Evolutionary conservation across 2,113 vertebrate species (phyloP), one percentile per base, ranked within the genome.

Genomic region (Spea bombifrons): DNA sequence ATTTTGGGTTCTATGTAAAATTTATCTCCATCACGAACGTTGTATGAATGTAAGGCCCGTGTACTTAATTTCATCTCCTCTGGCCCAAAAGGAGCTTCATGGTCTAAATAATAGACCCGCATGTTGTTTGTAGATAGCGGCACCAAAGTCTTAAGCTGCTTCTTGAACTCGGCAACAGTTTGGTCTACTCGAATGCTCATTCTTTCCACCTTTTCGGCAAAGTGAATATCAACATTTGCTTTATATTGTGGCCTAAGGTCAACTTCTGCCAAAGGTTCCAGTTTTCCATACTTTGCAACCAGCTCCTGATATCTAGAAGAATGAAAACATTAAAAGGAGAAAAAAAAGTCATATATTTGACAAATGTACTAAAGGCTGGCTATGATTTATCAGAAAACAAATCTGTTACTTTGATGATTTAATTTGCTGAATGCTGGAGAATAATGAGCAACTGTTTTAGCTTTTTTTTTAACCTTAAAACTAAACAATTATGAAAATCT

Each of bases 1-100:
- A 86, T 90, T 82, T 94, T 95, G 73, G 93, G 93, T 82, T 96
- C 94, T 66, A 99, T 94, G 0, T 93, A 93, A 71, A 99, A 96
- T 90, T 98, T 95, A 67, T 97, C 96, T 13, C 97, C 97, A 77
- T 99, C 97, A 16, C 90, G 92, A 81, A 99, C 97, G 85, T 94
- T 90, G 43, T 96, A 99, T 8, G 95, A 98, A 75, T 99, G 97
- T 75, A 99, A 89, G 0, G 94, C 96, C 63, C 97, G 91, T 0
- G 88, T 89, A 86, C 93, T 92, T 78, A 92, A 96, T 83, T 93
- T 97, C 90, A 99, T 85, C 88, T 99, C 97, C 85, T 99, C 95
- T 0, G 95, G 96, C 59, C 94, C 95, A 4, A 96, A 84, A 3
- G 94, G 89, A 50, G 94, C 91, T 76, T 97, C 95, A 0, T 94